These are phyloP conservation scores for Drosophila serrata DNA, from an alignment of 1,140 invertebrate genomes.

Conservation along the genomic window DNA sequence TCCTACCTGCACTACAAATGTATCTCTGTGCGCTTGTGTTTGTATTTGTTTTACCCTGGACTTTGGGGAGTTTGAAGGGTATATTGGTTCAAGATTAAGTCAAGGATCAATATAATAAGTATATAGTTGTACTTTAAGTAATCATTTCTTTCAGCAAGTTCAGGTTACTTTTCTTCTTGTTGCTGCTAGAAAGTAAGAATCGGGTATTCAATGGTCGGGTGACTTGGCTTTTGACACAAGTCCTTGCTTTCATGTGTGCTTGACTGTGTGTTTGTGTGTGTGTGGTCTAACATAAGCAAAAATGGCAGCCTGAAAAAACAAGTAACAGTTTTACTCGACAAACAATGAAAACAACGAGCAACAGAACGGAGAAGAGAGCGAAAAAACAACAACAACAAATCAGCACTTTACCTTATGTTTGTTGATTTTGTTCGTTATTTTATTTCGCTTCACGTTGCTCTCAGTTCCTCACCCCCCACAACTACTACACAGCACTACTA, in stretches of 20 bases:
- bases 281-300: slow-evolving; percentile 67
- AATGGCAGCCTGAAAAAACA: slow-evolving; percentile 76
- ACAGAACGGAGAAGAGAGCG: slow-evolving; percentile 3
- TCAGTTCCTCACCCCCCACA: background rate
- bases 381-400: slow-evolving; percentile 67
- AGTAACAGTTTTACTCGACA: slow-evolving; percentile 75
- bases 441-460: slow-evolving; percentile 53
- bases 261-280: slow-evolving; percentile 47
- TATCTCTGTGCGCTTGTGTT: slow-evolving; percentile 16
- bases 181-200: background rate
- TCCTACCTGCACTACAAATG: slow-evolving; percentile 44
- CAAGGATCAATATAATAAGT: background rate
- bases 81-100: background rate
- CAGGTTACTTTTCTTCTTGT: background rate
- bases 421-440: slow-evolving; percentile 77
- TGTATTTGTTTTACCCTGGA: slow-evolving; percentile 18
- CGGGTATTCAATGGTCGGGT: slow-evolving; percentile 1
- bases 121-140: background rate
- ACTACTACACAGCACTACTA: slow-evolving; percentile 42
- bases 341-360: slow-evolving; percentile 73
- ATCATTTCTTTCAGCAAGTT: background rate
- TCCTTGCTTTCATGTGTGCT: slow-evolving; percentile 1
- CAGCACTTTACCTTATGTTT: slow-evolving; percentile 74
- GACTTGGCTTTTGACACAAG: background rate
- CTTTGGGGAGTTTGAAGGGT: background rate